These are phyloP conservation scores for Paramacrobiotus metropolitanus DNA, from an alignment of 1,140 invertebrate genomes.

Conservation along the genomic window DNA sequence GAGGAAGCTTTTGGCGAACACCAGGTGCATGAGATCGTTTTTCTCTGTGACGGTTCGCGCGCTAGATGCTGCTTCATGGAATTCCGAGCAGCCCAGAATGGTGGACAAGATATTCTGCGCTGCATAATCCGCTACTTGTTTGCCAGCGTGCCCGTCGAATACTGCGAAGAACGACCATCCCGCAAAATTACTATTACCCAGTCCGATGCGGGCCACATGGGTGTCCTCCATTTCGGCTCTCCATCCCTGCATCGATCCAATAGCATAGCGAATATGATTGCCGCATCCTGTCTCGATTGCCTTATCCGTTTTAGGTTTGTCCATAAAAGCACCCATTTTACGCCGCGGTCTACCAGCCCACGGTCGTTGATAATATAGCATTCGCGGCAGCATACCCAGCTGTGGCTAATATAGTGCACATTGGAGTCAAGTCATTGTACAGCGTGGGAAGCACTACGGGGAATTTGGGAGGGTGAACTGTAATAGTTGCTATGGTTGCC, in stretches of 20 bases:
- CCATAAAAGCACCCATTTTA: slow-evolving; percentile 49
- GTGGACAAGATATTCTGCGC: not conserved
- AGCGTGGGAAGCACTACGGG: too few relatives aligned
- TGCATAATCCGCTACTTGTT: not conserved
- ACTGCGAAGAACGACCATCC: slow-evolving; percentile 92
- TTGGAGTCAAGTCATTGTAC: too few relatives aligned
- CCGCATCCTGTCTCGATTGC: slow-evolving; percentile 62
- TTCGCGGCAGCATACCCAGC: not conserved
- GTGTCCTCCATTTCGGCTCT: slow-evolving; percentile 96
- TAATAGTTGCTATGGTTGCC: too few relatives aligned
- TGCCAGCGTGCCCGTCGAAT: slow-evolving; percentile 91
- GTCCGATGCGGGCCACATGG: slow-evolving; percentile 42
- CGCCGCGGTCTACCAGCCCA: not conserved
- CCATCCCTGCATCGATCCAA: slow-evolving; percentile 93
- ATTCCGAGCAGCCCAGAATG: not conserved
- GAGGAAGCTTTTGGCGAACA: slow-evolving; percentile 2
- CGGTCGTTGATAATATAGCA: not conserved
- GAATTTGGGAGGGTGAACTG: too few relatives aligned
- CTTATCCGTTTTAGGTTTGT: slow-evolving; percentile 95
- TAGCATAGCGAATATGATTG: slow-evolving; percentile 70
- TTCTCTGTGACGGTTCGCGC: not conserved
- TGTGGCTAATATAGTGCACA: not conserved
- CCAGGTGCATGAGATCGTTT: not conserved
- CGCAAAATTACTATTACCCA: not conserved
- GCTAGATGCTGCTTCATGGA: not conserved